Evolutionary conservation across 2,888 invertebrate species (phyloP).

Genomic region (Drosophila nr. perissopoda): DNA sequence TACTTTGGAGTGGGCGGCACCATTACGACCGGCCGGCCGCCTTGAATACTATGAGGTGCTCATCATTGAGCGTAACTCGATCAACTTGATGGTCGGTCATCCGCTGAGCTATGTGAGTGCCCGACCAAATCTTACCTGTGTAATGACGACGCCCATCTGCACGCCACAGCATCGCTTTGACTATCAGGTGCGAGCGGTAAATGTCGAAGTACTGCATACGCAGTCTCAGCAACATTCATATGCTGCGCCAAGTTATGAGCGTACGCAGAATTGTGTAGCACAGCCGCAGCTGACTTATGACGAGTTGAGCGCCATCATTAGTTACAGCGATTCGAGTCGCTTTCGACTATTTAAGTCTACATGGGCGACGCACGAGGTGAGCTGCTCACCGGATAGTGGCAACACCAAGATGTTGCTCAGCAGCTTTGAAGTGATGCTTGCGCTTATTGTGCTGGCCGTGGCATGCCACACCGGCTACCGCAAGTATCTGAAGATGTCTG

Average conservation of each 20-base stretch:
- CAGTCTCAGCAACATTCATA: background rate
- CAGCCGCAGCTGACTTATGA: slow-evolving; percentile 12
- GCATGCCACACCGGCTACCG: slow-evolving; percentile 66
- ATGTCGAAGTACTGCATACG: slow-evolving; percentile 56
- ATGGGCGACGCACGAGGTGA: slow-evolving; percentile 56
- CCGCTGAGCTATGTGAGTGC: slow-evolving; percentile 58
- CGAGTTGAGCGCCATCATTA: slow-evolving; percentile 26
- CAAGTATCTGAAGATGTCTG: slow-evolving; percentile 82
- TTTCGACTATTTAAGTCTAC: slow-evolving; percentile 71
- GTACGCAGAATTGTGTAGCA: slow-evolving; percentile 18
- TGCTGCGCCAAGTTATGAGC: background rate
- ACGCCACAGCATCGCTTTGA: slow-evolving; percentile 47
- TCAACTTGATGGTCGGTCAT: slow-evolving; percentile 59
- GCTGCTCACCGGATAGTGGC: slow-evolving; percentile 44
- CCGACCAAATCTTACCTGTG: slow-evolving; percentile 47
- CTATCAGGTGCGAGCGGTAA: slow-evolving; percentile 82
- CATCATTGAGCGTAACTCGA: slow-evolving; percentile 56
- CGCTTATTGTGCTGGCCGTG: slow-evolving; percentile 39
- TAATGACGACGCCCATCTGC: slow-evolving; percentile 56
- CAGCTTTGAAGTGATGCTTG: slow-evolving; percentile 35
- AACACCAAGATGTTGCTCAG: slow-evolving; percentile 31
- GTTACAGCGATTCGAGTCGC: slow-evolving; percentile 46
- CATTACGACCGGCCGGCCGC: slow-evolving; percentile 86
- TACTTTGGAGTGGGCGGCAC: slow-evolving; percentile 85
- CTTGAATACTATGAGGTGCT: slow-evolving; percentile 87